Percentiles rank a stretch among this genome's conserved stretches.
These are phyloP conservation scores for Archivesica marissinica DNA, from an alignment of 1,140 invertebrate species.

Conservation along the genomic window DNA sequence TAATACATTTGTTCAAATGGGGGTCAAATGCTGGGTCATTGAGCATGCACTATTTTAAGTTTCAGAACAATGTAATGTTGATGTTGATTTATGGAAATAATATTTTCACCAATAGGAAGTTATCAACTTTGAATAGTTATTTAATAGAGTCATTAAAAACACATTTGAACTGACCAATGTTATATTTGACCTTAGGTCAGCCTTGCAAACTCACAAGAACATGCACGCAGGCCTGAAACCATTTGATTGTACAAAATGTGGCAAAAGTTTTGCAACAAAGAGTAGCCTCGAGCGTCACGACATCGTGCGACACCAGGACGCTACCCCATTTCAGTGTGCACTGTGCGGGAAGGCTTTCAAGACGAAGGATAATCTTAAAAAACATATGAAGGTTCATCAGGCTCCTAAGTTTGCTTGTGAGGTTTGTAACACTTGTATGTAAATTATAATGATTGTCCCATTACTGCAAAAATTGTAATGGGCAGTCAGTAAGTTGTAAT, in stretches of 20 bases:
- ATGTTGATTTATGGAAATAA: too few relatives aligned
- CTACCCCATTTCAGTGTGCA: slow-evolving; percentile 30
- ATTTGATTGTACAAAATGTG: slow-evolving; percentile 71
- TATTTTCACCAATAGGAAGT: too few relatives aligned
- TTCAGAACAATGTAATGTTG: too few relatives aligned
- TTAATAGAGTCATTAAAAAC: too few relatives aligned
- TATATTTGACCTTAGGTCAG: slow-evolving; percentile 26
- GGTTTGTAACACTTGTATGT: background rate
- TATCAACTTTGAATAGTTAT: too few relatives aligned
- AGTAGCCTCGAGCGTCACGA: slow-evolving; percentile 51
- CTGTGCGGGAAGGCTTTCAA: slow-evolving; percentile 53
- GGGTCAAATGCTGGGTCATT: too few relatives aligned
- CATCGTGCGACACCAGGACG: slow-evolving; percentile 33
- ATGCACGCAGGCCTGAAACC: slow-evolving; percentile 53
- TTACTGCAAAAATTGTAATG: too few relatives aligned
- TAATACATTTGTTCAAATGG: too few relatives aligned
- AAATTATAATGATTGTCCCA: too few relatives aligned
- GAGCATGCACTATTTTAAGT: too few relatives aligned
- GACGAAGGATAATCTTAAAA: slow-evolving; percentile 46
- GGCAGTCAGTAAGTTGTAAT: too few relatives aligned
- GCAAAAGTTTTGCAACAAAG: slow-evolving; percentile 47
- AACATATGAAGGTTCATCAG: slow-evolving; percentile 56
- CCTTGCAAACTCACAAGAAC: slow-evolving; percentile 56
- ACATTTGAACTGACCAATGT: too few relatives aligned
- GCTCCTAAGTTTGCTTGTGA: slow-evolving; percentile 56